phyloP scores from a whole-genome alignment of 1,140 invertebrate species.

The Psix sp. region DNA sequence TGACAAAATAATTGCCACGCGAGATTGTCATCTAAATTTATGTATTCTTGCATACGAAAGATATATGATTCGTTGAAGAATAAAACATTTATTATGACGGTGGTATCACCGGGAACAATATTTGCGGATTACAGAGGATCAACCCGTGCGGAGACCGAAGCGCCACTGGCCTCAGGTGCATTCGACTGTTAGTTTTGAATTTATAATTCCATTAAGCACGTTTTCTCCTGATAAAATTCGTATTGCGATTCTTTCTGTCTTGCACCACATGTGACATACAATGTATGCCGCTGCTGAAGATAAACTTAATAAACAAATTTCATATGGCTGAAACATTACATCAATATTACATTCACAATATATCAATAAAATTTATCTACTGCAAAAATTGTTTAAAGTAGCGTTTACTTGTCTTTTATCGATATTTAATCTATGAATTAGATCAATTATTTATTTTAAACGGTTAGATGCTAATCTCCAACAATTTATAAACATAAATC shows the following conservation, averaged over 20 bases:
- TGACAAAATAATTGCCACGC: conserved; percentile 29
- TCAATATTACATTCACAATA: not conserved
- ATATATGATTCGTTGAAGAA: conserved; percentile 46
- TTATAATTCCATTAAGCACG: conserved; percentile 72
- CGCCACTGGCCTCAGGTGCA: conserved; percentile 68
- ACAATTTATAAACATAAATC: no score
- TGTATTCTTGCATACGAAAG: conserved; percentile 40
- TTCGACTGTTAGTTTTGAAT: conserved; percentile 66
- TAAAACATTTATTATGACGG: conserved; percentile 68
- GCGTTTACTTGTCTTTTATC: no score
- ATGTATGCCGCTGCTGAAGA: not conserved
- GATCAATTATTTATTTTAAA: no score
- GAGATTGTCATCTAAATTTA: no score
- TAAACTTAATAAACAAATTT: conserved; percentile 7
- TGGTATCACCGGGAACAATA: conserved; percentile 44
- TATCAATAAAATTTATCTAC: no score
- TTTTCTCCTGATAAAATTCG: conserved; percentile 64
- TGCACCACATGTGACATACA: conserved; percentile 49
- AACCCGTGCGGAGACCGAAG: conserved; percentile 29
- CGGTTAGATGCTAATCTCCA: no score
- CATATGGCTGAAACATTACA: no score
- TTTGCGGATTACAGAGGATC: conserved; percentile 47
- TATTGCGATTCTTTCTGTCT: conserved; percentile 58
- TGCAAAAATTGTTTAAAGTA: no score
- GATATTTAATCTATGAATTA: no score